Conservation (phyloP, 2,113 vertebrate species). For the Elephas maximus region DNA sequence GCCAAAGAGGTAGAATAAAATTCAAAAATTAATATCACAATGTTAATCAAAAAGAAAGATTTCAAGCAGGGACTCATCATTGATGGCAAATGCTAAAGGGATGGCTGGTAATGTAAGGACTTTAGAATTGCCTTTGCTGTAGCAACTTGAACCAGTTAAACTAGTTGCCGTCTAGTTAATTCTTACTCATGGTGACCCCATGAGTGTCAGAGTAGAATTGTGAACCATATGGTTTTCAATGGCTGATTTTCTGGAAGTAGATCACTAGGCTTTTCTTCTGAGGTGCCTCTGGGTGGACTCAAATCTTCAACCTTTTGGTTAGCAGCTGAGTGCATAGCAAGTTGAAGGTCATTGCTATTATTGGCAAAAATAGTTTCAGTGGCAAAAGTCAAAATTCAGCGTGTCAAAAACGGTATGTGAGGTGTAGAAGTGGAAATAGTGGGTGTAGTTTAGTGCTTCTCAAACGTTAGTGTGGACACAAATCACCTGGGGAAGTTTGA, state of each 20-base stretch:
- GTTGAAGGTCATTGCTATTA: background rate
- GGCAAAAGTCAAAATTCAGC: background rate
- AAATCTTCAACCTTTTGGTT: too few species aligned
- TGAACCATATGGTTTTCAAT: too few species aligned
- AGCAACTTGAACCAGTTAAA: background rate
- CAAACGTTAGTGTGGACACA: too few species aligned
- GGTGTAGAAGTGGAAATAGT: background rate
- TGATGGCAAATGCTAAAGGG: background rate
- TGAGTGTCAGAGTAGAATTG: too few species aligned
- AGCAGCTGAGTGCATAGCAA: too few species aligned
- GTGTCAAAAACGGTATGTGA: background rate
- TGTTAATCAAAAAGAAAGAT: background rate
- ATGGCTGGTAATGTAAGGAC: background rate
- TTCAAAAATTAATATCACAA: background rate
- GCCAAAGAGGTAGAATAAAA: background rate
- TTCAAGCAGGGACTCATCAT: background rate
- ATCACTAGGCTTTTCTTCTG: too few species aligned
- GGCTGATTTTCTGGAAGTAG: too few species aligned
- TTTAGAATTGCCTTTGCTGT: background rate
- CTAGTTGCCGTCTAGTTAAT: too few species aligned
- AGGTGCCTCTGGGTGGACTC: too few species aligned
- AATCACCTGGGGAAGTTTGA: too few species aligned
- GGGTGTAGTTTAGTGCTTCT: background rate
- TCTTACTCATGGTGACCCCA: too few species aligned
- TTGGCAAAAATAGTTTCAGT: slow-evolving; percentile 33